Conservation (phyloP, 2,888 invertebrate genomes). For the Ophraella communa region DNA sequence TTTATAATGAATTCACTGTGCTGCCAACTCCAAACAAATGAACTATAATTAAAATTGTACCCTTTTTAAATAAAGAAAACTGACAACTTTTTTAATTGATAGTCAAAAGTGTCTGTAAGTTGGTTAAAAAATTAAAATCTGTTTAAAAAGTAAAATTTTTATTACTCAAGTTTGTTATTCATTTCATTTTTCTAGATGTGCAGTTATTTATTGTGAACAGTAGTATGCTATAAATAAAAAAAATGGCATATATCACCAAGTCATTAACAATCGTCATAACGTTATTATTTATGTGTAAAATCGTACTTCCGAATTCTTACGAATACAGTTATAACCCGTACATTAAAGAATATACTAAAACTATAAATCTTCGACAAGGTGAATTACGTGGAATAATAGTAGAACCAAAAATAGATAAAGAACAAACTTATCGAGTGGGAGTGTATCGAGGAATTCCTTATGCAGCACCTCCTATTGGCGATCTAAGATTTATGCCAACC, state of each 20-base stretch:
- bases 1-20: too few species aligned
- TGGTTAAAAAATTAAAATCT: too few species aligned
- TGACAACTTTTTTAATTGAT: too few species aligned
- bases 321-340: conserved; percentile 31
- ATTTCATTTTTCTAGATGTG: neutral
- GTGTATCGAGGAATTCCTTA: conserved; percentile 83
- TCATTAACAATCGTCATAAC: conserved; percentile 44
- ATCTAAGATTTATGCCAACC: conserved; percentile 65
- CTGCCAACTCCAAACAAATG: too few species aligned
- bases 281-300: conserved; percentile 19
- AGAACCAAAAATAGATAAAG: conserved; percentile 68
- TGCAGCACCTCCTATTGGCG: conserved; percentile 79
- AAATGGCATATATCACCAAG: conserved; percentile 39
- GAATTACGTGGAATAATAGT: conserved; percentile 72
- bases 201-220: neutral
- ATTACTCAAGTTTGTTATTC: neutral
- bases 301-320: conserved; percentile 10
- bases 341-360: conserved; percentile 41
- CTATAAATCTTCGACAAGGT: conserved; percentile 68
- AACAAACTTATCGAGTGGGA: conserved; percentile 69
- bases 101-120: too few species aligned
- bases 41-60: too few species aligned
- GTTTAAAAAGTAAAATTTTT: neutral
- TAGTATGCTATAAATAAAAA: neutral
- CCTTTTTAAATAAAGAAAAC: too few species aligned